Conservation (phyloP, 2,797 vertebrate species). For the Ctenochaetus hawaiiensis region DNA sequence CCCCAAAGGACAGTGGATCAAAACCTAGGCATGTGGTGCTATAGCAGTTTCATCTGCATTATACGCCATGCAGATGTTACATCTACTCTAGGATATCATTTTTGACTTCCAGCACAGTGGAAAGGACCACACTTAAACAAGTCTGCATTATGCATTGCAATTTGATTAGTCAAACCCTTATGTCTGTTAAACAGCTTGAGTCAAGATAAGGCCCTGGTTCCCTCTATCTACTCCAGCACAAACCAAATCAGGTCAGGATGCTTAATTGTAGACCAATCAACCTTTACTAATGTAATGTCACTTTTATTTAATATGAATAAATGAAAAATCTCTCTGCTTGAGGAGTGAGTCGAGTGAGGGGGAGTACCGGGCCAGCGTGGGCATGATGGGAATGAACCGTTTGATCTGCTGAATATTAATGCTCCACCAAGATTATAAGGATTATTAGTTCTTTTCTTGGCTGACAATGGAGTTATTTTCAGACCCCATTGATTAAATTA, state of each 20-base stretch:
- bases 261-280: conserved; percentile 90
- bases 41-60: conserved; percentile 38
- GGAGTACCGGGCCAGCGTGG: conserved; percentile 69
- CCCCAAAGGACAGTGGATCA: conserved; percentile 31
- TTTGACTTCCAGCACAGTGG: conserved; percentile 41
- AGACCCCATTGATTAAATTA: conserved; percentile 87
- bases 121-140: conserved; percentile 24
- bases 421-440: conserved; percentile 86
- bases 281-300: conserved; percentile 87
- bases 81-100: conserved; percentile 45
- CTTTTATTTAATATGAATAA: conserved; percentile 89
- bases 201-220: conserved; percentile 58
- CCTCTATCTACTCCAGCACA: conserved; percentile 61
- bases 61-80: conserved; percentile 39
- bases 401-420: conserved; percentile 91
- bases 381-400: conserved; percentile 83
- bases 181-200: conserved; percentile 65
- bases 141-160: conserved; percentile 52
- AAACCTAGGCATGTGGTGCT: not conserved
- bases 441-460: conserved; percentile 86
- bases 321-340: conserved; percentile 86
- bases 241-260: conserved; percentile 86
- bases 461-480: conserved; percentile 87
- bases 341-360: conserved; percentile 79
- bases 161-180: conserved; percentile 76